These are phyloP conservation scores for Chloroclystis v-ata DNA, from an alignment of 2,888 invertebrate species.

Conservation along the genomic window DNA sequence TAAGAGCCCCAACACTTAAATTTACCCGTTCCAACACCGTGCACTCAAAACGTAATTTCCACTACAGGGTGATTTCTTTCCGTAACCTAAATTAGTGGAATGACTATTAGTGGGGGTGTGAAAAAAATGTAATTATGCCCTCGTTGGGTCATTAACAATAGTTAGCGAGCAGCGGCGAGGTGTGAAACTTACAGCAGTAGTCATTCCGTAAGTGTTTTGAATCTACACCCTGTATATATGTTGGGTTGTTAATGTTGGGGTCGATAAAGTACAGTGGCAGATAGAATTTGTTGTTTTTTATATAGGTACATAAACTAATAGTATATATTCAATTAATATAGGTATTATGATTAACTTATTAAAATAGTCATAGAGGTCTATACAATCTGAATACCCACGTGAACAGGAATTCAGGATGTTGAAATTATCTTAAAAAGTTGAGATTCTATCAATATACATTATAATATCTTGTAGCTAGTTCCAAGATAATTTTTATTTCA, in stretches of 20 bases:
- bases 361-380: too few relatives aligned
- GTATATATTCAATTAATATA: too few relatives aligned
- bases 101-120: constrained; percentile 61
- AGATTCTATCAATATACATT: too few relatives aligned
- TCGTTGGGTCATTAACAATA: constrained; percentile 72
- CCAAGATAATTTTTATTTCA: too few relatives aligned
- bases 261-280: background rate
- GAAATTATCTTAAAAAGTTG: too few relatives aligned
- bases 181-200: constrained; percentile 36
- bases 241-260: background rate
- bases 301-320: too few relatives aligned
- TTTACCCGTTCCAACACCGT: background rate
- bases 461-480: too few relatives aligned
- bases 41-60: constrained; percentile 25
- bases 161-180: constrained; percentile 46
- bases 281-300: too few relatives aligned
- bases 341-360: too few relatives aligned
- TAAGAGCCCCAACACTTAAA: background rate
- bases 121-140: constrained; percentile 72
- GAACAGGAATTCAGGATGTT: too few relatives aligned
- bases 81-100: constrained; percentile 67
- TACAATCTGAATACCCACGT: too few relatives aligned
- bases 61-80: constrained; percentile 34
- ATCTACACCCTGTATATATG: constrained; percentile 3
- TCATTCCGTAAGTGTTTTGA: constrained; percentile 31